Conservation (phyloP, 64 coral and sea anemone genomes). For the Orbicella faveolata region DNA sequence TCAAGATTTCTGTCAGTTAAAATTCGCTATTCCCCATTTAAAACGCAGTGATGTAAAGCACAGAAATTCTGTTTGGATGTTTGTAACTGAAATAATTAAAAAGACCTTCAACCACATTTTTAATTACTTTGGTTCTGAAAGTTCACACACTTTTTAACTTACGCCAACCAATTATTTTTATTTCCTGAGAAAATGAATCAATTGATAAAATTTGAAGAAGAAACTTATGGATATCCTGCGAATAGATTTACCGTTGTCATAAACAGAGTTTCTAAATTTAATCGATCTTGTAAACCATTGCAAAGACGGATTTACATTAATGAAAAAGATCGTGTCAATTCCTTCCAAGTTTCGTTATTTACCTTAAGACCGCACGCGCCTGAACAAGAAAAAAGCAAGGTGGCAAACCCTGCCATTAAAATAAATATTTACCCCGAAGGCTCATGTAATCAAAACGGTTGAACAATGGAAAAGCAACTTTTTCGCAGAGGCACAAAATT, state of each 20-base stretch:
- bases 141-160: neutral
- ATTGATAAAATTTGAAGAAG: neutral
- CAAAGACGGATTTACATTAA: neutral
- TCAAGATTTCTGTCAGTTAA: too few relatives aligned
- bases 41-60: too few relatives aligned
- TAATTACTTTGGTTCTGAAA: slow-evolving; percentile 17
- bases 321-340: neutral
- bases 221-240: neutral
- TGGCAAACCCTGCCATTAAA: neutral
- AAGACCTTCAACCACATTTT: neutral
- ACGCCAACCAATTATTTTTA: neutral
- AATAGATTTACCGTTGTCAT: neutral
- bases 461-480: neutral
- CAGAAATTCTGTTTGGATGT: neutral
- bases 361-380: neutral
- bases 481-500: neutral
- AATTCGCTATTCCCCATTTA: too few relatives aligned
- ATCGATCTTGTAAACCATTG: neutral
- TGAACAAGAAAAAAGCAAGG: neutral
- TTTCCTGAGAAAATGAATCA: neutral
- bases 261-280: neutral
- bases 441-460: neutral
- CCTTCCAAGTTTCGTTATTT: neutral
- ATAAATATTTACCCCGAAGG: neutral
- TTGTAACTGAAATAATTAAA: neutral